Conservation (phyloP, 2,888 invertebrate species). For the Caenorhabditis angaria region DNA sequence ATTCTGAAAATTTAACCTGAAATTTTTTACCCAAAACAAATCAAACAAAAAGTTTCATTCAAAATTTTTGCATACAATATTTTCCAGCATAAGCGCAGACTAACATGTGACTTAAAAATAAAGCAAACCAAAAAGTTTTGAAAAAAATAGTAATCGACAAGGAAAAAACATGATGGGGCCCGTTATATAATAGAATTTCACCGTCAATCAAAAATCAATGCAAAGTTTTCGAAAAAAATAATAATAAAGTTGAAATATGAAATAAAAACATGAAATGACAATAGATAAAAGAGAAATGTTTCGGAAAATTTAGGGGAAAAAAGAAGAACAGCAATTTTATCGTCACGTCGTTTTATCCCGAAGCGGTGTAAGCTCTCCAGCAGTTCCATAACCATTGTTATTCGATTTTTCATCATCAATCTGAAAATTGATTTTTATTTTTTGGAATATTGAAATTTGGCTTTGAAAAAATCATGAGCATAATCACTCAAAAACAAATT, state of each 20-base stretch:
- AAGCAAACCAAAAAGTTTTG: neutral
- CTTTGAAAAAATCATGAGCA: no score
- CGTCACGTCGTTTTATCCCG: constrained; percentile 17
- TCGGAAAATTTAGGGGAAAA: neutral
- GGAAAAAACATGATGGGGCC: no score
- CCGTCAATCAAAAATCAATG: constrained; percentile 3
- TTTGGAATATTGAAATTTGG: no score
- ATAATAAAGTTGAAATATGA: no score
- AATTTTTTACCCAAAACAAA: neutral
- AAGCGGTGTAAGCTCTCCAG: constrained; percentile 39
- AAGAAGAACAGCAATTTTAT: neutral
- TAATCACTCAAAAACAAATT: no score
- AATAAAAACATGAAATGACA: no score
- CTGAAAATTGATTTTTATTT: constrained; percentile 19
- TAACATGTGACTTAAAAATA: neutral
- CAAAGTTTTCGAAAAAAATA: no score
- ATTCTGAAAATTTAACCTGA: neutral
- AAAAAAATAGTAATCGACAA: no score
- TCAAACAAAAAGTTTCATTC: neutral
- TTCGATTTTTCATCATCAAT: constrained; percentile 36
- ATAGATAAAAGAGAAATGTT: neutral
- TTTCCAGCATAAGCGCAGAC: neutral
- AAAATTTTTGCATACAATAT: constrained; percentile 2
- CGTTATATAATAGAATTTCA: neutral
- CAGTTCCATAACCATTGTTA: constrained; percentile 42